These are phyloP conservation scores for Acipenser ruthenus DNA, from an alignment of 2,797 vertebrate species.

Conservation along the genomic window DNA sequence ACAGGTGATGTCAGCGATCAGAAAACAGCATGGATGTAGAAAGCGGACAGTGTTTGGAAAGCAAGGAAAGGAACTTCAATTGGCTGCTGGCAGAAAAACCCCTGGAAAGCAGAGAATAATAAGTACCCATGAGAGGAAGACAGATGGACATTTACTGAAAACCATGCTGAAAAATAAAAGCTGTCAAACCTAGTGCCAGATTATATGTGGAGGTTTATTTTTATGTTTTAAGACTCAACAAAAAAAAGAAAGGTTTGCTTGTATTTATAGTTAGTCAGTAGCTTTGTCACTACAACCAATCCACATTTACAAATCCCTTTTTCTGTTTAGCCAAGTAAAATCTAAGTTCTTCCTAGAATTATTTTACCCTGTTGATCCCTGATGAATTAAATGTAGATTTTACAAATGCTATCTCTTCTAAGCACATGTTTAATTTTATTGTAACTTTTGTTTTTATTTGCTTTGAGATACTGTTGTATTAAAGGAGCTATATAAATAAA, in stretches of 20 bases:
- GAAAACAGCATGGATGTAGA: slow-evolving; percentile 2
- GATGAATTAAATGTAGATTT: too few relatives aligned
- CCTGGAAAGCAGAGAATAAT: slow-evolving; percentile 61
- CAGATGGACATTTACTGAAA: slow-evolving; percentile 65
- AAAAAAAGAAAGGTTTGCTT: slow-evolving; percentile 30
- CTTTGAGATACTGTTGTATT: too few relatives aligned
- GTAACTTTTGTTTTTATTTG: too few relatives aligned
- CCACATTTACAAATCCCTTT: too few relatives aligned
- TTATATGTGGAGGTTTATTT: slow-evolving; percentile 40
- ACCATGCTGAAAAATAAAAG: slow-evolving; percentile 55
- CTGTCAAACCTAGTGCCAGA: slow-evolving; percentile 60
- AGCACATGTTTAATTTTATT: too few relatives aligned
- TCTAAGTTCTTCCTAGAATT: too few relatives aligned
- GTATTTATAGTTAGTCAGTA: background rate
- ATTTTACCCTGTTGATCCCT: too few relatives aligned
- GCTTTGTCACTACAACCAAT: background rate
- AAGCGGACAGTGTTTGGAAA: slow-evolving; percentile 8
- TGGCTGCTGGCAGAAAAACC: slow-evolving; percentile 25
- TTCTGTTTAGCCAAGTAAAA: too few relatives aligned
- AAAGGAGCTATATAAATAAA: too few relatives aligned
- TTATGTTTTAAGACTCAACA: slow-evolving; percentile 40
- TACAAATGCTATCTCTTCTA: too few relatives aligned
- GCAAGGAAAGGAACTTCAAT: slow-evolving; percentile 15
- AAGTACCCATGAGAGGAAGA: slow-evolving; percentile 60
- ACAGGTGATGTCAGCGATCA: background rate